These are phyloP conservation scores for Danionella dracula DNA, from an alignment of 2,797 vertebrate genomes.

Conservation along the genomic window DNA sequence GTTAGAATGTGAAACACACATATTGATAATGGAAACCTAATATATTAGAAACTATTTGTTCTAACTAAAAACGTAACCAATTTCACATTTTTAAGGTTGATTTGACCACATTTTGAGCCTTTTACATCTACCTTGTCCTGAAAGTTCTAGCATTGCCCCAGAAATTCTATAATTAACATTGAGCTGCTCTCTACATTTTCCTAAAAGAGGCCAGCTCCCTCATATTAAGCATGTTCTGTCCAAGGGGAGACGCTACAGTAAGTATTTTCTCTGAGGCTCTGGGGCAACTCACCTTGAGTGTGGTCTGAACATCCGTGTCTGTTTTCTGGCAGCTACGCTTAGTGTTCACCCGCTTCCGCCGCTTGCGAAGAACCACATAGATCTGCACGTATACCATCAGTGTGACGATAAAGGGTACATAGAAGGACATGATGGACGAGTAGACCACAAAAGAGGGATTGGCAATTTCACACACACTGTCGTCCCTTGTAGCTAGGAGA, in stretches of 20 bases:
- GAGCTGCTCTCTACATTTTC: conserved; percentile 8
- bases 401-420: conserved; percentile 96
- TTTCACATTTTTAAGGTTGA: too few species aligned
- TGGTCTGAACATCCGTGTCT: conserved; percentile 61
- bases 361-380: conserved; percentile 88
- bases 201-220: not conserved
- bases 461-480: conserved; percentile 83
- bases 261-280: not conserved
- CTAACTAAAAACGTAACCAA: too few species aligned
- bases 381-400: conserved; percentile 98
- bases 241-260: not conserved
- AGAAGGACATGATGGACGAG: conserved; percentile 98
- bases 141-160: not conserved
- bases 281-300: conserved; percentile 78
- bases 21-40: too few species aligned
- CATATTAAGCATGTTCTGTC: conserved; percentile 9
- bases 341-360: conserved; percentile 93
- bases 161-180: conserved; percentile 27
- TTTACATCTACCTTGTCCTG: not conserved
- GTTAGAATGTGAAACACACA: too few species aligned
- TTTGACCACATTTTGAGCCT: too few species aligned
- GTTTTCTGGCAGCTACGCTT: conserved; percentile 77
- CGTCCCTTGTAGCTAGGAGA: conserved; percentile 80
- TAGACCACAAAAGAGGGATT: conserved; percentile 97
- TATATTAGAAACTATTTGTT: too few species aligned